Evolutionary conservation across 2,888 invertebrate species (phyloP).

Genomic region (Hyposoter didymator): DNA sequence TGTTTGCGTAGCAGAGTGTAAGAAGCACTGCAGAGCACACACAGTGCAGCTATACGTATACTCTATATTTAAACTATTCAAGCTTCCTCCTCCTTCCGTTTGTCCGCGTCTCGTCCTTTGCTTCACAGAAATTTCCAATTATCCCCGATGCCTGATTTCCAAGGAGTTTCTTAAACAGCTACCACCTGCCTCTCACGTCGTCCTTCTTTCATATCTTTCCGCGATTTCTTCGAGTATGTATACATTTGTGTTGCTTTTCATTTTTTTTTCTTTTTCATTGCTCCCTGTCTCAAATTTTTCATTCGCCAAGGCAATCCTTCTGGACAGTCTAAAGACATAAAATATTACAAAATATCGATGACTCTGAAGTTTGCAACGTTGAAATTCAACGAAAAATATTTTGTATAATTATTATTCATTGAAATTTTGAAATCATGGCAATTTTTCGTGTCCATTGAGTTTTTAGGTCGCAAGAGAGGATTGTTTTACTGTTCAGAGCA

Average conservation of each 20-base stretch:
- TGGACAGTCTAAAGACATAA: background rate
- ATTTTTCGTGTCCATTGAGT: too few species aligned
- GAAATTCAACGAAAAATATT: too few species aligned
- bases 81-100: constrained; percentile 59
- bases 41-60: constrained; percentile 36
- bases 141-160: constrained; percentile 79
- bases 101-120: constrained; percentile 44
- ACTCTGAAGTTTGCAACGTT: too few species aligned
- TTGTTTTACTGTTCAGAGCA: too few species aligned
- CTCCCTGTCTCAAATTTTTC: constrained; percentile 1
- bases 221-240: constrained; percentile 44
- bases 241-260: constrained; percentile 47
- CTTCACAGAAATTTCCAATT: constrained; percentile 80
- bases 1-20: constrained; percentile 70
- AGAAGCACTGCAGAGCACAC: constrained; percentile 55
- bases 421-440: too few species aligned
- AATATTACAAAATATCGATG: constrained; percentile 26
- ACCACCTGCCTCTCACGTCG: constrained; percentile 1
- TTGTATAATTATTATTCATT: too few species aligned
- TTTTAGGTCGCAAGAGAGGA: too few species aligned
- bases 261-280: background rate
- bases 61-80: constrained; percentile 75
- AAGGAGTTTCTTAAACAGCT: constrained; percentile 57
- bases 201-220: constrained; percentile 53
- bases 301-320: constrained; percentile 11